Percentiles rank a stretch among this genome's conserved stretches.
Evolutionary conservation across 2,888 invertebrate genomes (phyloP).

Genomic region (Hemaris fuciformis): DNA sequence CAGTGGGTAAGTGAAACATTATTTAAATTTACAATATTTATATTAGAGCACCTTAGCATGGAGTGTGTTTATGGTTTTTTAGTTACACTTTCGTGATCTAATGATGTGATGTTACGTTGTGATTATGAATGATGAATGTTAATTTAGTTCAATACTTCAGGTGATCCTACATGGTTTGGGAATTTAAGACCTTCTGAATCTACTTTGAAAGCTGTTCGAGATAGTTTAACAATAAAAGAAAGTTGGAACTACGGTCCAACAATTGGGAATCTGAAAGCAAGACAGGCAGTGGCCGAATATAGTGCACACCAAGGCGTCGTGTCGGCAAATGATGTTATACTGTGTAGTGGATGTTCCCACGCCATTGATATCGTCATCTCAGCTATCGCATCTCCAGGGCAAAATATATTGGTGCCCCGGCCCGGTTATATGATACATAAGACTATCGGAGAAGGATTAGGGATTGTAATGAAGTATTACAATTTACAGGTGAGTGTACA

Average conservation of each 20-base stretch:
- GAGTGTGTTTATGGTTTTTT: too few relatives aligned
- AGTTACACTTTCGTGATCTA: too few relatives aligned
- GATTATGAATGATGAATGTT: not conserved
- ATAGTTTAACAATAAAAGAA: slow-evolving; percentile 84
- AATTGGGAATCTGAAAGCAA: slow-evolving; percentile 87
- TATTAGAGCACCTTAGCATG: too few relatives aligned
- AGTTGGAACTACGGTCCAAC: slow-evolving; percentile 94
- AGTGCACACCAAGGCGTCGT: slow-evolving; percentile 83
- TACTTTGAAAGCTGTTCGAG: slow-evolving; percentile 88
- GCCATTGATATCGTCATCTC: slow-evolving; percentile 95
- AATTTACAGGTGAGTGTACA: slow-evolving; percentile 83
- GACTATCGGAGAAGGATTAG: slow-evolving; percentile 91
- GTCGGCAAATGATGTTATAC: slow-evolving; percentile 87
- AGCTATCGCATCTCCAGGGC: slow-evolving; percentile 91
- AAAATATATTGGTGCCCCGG: slow-evolving; percentile 95
- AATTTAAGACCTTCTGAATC: slow-evolving; percentile 91
- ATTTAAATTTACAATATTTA: too few relatives aligned
- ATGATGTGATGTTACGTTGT: not conserved
- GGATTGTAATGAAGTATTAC: slow-evolving; percentile 89
- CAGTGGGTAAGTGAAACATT: slow-evolving; percentile 87
- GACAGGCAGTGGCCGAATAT: slow-evolving; percentile 92
- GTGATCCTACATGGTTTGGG: slow-evolving; percentile 97
- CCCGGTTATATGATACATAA: slow-evolving; percentile 96
- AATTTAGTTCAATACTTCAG: slow-evolving; percentile 68
- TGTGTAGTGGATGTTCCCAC: slow-evolving; percentile 97